Conservation (phyloP, 2,888 invertebrate genomes). For the Tryphoninae sp. region DNA sequence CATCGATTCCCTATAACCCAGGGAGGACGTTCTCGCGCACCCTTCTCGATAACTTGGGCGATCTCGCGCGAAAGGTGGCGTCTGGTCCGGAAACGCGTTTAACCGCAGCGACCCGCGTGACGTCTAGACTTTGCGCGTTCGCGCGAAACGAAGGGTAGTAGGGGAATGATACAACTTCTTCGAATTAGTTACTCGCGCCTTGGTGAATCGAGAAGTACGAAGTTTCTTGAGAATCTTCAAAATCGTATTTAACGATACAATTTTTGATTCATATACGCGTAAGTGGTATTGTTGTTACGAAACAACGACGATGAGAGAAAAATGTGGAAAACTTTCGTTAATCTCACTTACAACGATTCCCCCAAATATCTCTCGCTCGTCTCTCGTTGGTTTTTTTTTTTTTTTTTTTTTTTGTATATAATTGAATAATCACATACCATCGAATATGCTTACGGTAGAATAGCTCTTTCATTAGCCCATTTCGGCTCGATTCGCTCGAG, state of each 20-base stretch:
- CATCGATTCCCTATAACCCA: neutral
- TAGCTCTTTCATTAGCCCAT: slow-evolving; percentile 62
- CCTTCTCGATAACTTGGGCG: neutral
- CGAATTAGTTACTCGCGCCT: too few relatives aligned
- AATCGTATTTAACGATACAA: too few relatives aligned
- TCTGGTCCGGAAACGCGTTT: neutral
- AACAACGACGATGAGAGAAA: slow-evolving; percentile 21
- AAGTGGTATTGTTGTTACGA: too few relatives aligned
- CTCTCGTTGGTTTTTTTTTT: neutral
- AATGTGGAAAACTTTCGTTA: slow-evolving; percentile 2
- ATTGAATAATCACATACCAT: slow-evolving; percentile 60
- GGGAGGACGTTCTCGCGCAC: neutral
- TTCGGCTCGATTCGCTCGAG: slow-evolving; percentile 39
- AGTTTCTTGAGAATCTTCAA: too few relatives aligned
- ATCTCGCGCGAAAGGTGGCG: neutral
- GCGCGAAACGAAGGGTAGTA: neutral
- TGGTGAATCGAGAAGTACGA: too few relatives aligned
- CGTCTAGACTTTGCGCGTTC: neutral
- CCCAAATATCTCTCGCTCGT: neutral
- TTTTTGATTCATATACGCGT: too few relatives aligned
- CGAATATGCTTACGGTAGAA: slow-evolving; percentile 58
- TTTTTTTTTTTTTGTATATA: slow-evolving; percentile 30
- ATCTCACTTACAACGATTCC: neutral
- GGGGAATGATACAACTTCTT: neutral
- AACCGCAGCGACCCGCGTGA: neutral